Evolutionary conservation across 1,140 invertebrate genomes (phyloP).

Genomic region (Philopotamus ludificatus): DNA sequence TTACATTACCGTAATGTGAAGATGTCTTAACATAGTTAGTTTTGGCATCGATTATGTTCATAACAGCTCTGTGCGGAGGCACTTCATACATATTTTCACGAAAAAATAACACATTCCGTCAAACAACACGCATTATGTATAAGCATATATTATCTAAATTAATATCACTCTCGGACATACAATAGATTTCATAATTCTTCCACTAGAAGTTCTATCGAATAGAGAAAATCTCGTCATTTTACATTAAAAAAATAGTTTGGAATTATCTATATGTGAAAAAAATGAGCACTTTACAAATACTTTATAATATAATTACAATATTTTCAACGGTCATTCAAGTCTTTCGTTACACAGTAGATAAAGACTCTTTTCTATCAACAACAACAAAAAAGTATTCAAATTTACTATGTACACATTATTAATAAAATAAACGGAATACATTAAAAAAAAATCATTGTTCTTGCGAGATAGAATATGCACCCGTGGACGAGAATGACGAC

Average conservation of each 20-base stretch:
- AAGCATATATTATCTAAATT: background rate
- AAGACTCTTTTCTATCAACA: background rate
- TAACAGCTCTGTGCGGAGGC: constrained; percentile 18
- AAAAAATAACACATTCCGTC: background rate
- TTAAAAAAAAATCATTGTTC: background rate
- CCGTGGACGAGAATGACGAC: too few relatives aligned
- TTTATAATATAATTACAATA: background rate
- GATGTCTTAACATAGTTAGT: background rate
- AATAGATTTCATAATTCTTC: background rate
- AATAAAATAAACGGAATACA: background rate
- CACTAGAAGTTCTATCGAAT: too few relatives aligned
- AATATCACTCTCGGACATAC: background rate
- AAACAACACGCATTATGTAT: background rate
- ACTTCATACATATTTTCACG: background rate
- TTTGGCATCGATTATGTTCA: constrained; percentile 10
- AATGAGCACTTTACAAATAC: constrained; percentile 23
- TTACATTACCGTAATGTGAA: background rate
- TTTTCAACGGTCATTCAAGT: background rate
- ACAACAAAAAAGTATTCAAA: background rate
- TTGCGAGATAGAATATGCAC: background rate
- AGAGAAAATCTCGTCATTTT: background rate
- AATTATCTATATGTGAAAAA: constrained; percentile 16
- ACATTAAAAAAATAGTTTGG: constrained; percentile 16
- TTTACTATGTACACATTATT: background rate
- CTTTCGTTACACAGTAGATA: background rate